Conservation (phyloP, 1,140 invertebrate species). For the Parapsyche elsis region DNA sequence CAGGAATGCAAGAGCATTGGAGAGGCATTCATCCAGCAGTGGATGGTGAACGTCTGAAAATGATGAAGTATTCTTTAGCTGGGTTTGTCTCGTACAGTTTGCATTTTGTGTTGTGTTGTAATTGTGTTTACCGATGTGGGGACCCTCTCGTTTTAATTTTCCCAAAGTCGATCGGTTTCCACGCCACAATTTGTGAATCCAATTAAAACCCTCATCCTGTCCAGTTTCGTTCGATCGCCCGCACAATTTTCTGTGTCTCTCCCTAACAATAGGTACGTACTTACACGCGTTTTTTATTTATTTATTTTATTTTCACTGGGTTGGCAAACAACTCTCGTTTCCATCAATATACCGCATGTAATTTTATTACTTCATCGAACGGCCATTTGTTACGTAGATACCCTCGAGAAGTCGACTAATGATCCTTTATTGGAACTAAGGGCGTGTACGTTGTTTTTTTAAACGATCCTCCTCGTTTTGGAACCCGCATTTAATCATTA, state of each 20-base stretch:
- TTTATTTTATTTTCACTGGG: not conserved
- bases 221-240: conserved; percentile 31
- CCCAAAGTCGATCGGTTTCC: not conserved
- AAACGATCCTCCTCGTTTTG: not conserved
- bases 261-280: not conserved
- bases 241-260: conserved; percentile 28
- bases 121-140: too few relatives aligned
- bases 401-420: conserved; percentile 3
- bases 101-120: too few relatives aligned
- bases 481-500: not conserved
- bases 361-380: conserved; percentile 44
- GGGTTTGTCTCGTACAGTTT: too few relatives aligned
- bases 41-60: too few relatives aligned
- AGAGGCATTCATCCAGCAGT: too few relatives aligned
- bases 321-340: conserved; percentile 29
- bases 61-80: too few relatives aligned
- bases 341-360: conserved; percentile 34
- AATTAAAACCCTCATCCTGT: conserved; percentile 43
- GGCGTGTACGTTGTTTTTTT: not conserved
- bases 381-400: not conserved
- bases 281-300: not conserved
- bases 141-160: too few relatives aligned
- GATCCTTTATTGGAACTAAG: not conserved
- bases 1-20: too few relatives aligned
- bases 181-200: conserved; percentile 18